A percentile compares a stretch with the other conserved stretches of the same genome.
Conservation (phyloP, 2,797 vertebrate species). For the Trachops cirrhosus region DNA sequence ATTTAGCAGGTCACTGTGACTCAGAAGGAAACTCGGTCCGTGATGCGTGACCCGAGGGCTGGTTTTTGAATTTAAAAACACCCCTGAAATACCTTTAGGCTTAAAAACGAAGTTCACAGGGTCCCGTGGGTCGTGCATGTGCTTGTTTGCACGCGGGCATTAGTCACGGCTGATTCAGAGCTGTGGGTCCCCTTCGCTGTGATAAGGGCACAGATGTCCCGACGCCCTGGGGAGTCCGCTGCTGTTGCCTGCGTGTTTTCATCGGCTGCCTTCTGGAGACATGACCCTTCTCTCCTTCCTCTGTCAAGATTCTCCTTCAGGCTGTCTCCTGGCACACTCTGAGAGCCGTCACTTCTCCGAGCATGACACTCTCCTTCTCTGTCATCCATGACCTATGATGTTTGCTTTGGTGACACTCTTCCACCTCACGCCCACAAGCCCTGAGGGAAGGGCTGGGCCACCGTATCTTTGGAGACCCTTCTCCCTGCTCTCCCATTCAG, state of each 20-base stretch:
- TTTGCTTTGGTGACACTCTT: fast-evolving
- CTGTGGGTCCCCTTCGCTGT: fast-evolving
- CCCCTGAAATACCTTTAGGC: neutral
- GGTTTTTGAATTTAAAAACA: neutral
- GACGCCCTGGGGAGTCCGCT: fast-evolving
- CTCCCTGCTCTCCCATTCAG: fast-evolving
- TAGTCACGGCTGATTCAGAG: fast-evolving
- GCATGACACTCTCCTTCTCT: fast-evolving
- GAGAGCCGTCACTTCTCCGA: too few relatives aligned
- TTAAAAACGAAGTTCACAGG: neutral
- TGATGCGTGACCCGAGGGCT: too few relatives aligned
- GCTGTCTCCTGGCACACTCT: fast-evolving
- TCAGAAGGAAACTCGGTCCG: neutral
- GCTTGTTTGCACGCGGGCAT: fast-evolving
- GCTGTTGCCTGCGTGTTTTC: fast-evolving
- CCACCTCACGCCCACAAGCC: neutral
- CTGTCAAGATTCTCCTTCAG: neutral
- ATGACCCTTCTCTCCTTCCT: fast-evolving
- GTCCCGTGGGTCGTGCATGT: neutral
- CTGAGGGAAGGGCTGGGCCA: fast-evolving
- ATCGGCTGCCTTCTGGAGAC: fast-evolving
- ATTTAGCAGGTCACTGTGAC: neutral
- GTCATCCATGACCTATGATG: fast-evolving
- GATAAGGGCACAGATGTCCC: fast-evolving
- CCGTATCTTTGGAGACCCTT: neutral